A percentile compares a stretch with the other conserved stretches of the same genome.
Conservation (phyloP, 2,888 invertebrate species). For the Nomada hirtipes region DNA sequence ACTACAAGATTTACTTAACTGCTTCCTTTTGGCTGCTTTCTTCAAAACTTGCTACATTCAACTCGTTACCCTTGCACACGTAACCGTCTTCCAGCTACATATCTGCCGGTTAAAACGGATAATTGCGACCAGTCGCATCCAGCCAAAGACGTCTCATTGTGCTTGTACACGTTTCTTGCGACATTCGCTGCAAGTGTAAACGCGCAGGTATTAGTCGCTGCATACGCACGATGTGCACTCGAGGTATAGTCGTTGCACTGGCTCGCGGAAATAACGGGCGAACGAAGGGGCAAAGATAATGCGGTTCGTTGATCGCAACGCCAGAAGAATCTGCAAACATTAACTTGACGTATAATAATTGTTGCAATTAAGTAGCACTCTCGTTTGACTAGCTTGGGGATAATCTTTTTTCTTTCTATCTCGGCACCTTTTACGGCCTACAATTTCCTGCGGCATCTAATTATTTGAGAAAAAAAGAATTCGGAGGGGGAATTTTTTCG, state of each 20-base stretch:
- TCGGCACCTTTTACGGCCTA: no score
- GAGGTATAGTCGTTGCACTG: neutral
- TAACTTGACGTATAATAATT: no score
- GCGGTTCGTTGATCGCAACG: neutral
- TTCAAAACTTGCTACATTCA: slow-evolving; percentile 2
- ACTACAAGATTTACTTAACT: slow-evolving; percentile 12
- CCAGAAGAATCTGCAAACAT: neutral
- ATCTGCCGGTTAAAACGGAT: slow-evolving; percentile 24
- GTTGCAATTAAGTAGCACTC: no score
- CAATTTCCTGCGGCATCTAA: no score
- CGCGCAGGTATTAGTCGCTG: slow-evolving; percentile 7
- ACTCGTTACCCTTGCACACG: slow-evolving; percentile 11
- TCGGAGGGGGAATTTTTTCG: no score
- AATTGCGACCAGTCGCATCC: slow-evolving; percentile 17
- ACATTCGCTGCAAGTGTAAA: slow-evolving; percentile 5
- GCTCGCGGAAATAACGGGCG: neutral
- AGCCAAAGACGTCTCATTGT: slow-evolving; percentile 20
- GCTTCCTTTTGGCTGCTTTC: neutral
- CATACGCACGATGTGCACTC: neutral
- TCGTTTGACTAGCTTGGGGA: no score
- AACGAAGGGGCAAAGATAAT: neutral
- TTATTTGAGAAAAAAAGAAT: no score
- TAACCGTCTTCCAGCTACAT: neutral
- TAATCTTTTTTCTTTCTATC: no score
- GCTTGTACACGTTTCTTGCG: slow-evolving; percentile 17